Evolutionary conservation across 2,888 invertebrate genomes (phyloP), one percentile per base, ranked within the genome.

Genomic region (Caenorhabditis sinica): DNA sequence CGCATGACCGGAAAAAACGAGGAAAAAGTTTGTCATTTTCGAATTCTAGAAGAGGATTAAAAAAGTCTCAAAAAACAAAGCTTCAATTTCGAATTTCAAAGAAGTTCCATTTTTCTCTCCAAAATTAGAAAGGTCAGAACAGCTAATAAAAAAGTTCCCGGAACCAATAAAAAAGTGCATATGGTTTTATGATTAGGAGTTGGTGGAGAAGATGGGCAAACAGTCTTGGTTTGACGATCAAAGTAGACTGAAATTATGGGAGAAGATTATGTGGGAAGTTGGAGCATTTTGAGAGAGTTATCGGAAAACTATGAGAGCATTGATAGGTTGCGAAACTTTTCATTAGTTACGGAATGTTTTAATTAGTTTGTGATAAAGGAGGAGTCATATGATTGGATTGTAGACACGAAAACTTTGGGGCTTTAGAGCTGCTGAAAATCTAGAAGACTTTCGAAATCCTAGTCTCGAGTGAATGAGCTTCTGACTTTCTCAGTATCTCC

Each of bases 111-210:
- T n/a, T n/a, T n/a, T n/a, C n/a, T n/a, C n/a, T n/a, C n/a, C 45
- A 17, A 17, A n/a, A 5, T 49, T 49, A 20, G 20, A 49, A 49
- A 49, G n/a, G 49, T 49, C 49, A 11, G 2, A 49, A 49, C 40
- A 40, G 13, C 13, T 11, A n/a, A n/a, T n/a, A n/a, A 40, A 49
- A 53, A 25, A 56, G 56, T 56, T 56, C 15, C 65, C 65, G 65
- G 65, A 65, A 65, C 65, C 63, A 40, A 40, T 36, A 65, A 45
- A 65, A 63, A 65, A 65, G 65, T 65, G 65, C 65, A 45, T n/a
- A 23, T 53, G 11, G 23, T 56, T 56, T 56, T 56, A 56, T 28
- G 56, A 56, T 56, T 23, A 23, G 28, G 15, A 49, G 49, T n/a
- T 51, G 51, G 40, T 4, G 33, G 33, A 36, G 33, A 6, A 6